A percentile compares a stretch with the other conserved stretches of the same genome.
phyloP scores from a whole-genome alignment of 2,113 vertebrate species.

The Hippocampus comes region DNA sequence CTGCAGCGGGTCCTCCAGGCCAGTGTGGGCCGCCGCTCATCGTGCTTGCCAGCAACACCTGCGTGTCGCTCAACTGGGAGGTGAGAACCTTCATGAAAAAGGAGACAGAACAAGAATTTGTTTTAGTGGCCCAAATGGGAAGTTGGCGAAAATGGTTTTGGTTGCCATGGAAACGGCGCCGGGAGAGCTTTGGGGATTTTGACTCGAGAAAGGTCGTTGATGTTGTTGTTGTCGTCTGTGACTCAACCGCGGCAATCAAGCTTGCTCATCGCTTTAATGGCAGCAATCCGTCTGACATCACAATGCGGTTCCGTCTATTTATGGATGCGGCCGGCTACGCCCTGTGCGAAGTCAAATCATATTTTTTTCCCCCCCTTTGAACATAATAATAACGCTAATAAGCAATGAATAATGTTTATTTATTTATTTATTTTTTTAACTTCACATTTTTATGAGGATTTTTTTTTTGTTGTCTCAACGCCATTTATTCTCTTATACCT shows the following conservation, averaged over 20 bases:
- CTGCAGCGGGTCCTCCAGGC: slow-evolving; percentile 87
- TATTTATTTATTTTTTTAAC: no score
- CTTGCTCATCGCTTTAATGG: background rate
- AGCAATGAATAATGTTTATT: background rate
- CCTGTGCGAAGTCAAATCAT: background rate
- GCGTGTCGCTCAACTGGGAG: slow-evolving; percentile 89
- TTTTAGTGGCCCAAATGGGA: background rate
- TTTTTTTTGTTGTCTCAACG: no score
- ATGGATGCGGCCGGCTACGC: background rate
- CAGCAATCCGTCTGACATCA: background rate
- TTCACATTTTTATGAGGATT: no score
- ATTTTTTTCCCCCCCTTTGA: no score
- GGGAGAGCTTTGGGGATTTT: background rate
- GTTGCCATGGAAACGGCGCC: background rate
- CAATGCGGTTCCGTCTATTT: background rate
- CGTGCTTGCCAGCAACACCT: slow-evolving; percentile 80
- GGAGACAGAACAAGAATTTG: background rate
- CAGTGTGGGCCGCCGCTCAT: slow-evolving; percentile 85
- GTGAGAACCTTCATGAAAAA: slow-evolving; percentile 68
- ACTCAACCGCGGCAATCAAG: background rate
- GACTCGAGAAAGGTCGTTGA: background rate
- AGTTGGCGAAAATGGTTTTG: background rate
- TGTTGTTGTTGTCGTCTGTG: background rate
- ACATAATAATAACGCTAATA: no score
- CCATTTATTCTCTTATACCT: no score